phyloP scores from a whole-genome alignment of 2,888 invertebrate species.

The Lamellibrachia columna region DNA sequence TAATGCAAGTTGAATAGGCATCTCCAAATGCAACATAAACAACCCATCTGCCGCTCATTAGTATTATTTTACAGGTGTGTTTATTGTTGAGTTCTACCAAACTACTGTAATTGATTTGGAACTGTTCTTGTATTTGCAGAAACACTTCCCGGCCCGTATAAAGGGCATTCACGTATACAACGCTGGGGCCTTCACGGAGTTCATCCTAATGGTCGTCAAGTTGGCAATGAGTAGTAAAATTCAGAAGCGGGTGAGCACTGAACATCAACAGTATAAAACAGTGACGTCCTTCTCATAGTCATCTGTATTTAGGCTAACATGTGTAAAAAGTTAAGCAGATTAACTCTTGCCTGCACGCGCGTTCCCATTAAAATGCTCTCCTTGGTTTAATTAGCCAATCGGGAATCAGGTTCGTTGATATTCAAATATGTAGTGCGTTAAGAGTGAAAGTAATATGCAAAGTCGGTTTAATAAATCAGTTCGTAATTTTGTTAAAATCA shows the following conservation, averaged over 20 bases:
- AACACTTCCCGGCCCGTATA: constrained; percentile 46
- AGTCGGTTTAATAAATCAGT: no score
- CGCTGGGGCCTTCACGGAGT: constrained; percentile 45
- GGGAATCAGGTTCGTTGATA: not conserved
- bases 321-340: not conserved
- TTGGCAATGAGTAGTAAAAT: constrained; percentile 38
- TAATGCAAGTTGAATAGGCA: no score
- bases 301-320: not conserved
- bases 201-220: constrained; percentile 41
- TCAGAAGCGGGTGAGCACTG: constrained; percentile 34
- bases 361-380: not conserved
- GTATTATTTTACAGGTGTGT: no score
- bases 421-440: not conserved
- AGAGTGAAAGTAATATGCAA: no score
- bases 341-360: not conserved
- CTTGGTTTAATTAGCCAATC: not conserved
- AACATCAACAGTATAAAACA: not conserved
- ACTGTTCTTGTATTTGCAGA: constrained; percentile 37
- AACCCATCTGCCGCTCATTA: no score
- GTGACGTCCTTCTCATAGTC: not conserved
- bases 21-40: no score
- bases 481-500: no score
- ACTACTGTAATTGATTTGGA: not conserved
- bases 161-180: constrained; percentile 47
- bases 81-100: no score